phyloP scores from a whole-genome alignment of 2,113 vertebrate species.

The Ranitomeya variabilis region DNA sequence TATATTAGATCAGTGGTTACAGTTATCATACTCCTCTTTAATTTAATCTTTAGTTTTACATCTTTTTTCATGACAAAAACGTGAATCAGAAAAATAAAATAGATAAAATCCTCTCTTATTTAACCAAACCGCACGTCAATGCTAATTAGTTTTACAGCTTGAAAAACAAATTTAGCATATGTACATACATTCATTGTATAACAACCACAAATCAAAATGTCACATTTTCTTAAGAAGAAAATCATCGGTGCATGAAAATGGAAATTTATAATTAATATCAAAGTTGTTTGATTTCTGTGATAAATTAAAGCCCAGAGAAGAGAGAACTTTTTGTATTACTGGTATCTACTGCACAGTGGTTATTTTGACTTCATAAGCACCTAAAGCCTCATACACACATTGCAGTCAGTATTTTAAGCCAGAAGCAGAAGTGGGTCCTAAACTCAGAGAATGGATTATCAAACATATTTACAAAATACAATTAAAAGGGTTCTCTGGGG shows the following conservation, averaged over 20 bases:
- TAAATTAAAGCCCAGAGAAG: background rate
- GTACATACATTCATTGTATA: background rate
- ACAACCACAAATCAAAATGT: conserved; percentile 27
- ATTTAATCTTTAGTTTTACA: background rate
- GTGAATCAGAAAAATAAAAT: background rate
- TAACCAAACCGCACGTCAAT: background rate
- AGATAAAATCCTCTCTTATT: background rate
- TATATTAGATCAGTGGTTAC: background rate
- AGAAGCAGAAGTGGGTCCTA: no score
- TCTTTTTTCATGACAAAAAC: background rate
- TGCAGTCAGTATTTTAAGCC: no score
- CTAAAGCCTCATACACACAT: no score
- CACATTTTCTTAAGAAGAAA: conserved; percentile 14
- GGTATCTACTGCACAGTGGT: background rate
- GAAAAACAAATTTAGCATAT: background rate
- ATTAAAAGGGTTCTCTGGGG: no score
- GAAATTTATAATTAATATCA: conserved; percentile 14
- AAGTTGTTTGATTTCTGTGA: background rate
- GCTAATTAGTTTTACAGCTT: conserved; percentile 7
- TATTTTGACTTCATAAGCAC: no score
- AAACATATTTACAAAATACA: no score
- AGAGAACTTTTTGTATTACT: background rate
- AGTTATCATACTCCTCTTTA: no score
- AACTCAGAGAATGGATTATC: no score
- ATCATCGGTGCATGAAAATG: conserved; percentile 3